Conservation (phyloP, 2,888 invertebrate species). For the Drosophila diplacantha region DNA sequence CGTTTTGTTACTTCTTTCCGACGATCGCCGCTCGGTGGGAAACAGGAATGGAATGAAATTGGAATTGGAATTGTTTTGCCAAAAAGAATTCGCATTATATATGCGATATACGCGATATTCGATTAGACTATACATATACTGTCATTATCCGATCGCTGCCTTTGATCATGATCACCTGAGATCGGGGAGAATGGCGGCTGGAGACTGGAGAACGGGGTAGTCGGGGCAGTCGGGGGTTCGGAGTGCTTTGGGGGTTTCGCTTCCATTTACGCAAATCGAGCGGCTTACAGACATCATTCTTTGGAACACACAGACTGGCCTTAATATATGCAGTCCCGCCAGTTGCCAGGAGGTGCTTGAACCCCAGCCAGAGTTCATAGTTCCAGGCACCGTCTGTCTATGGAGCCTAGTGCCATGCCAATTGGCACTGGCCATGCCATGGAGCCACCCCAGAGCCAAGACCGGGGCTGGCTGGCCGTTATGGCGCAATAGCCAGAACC, state of each 20-base stretch:
- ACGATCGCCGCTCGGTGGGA: not conserved
- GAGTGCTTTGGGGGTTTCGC: conserved; percentile 11
- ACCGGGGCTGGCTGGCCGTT: conserved; percentile 23
- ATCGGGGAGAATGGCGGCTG: not conserved
- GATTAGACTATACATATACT: conserved; percentile 19
- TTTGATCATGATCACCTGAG: conserved; percentile 42
- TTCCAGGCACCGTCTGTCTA: not conserved
- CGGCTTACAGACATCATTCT: conserved; percentile 22
- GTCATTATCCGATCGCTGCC: conserved; percentile 45
- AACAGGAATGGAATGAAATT: conserved; percentile 24
- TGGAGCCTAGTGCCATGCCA: conserved; percentile 1
- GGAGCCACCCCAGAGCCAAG: conserved; percentile 26
- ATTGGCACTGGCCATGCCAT: not conserved
- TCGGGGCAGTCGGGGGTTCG: not conserved
- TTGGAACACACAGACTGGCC: conserved; percentile 20
- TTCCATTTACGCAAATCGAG: conserved; percentile 61
- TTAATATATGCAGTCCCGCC: conserved; percentile 49
- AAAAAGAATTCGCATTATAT: conserved; percentile 57
- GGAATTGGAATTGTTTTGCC: conserved; percentile 13
- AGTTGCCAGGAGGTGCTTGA: conserved; percentile 56
- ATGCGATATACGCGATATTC: conserved; percentile 19
- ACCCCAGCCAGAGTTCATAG: conserved; percentile 34
- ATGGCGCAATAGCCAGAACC: conserved; percentile 61
- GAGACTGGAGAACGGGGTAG: not conserved
- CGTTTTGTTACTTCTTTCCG: conserved; percentile 25